Evolutionary conservation across 2,888 invertebrate species (phyloP).

Genomic region (Eupithecia pulchellata): DNA sequence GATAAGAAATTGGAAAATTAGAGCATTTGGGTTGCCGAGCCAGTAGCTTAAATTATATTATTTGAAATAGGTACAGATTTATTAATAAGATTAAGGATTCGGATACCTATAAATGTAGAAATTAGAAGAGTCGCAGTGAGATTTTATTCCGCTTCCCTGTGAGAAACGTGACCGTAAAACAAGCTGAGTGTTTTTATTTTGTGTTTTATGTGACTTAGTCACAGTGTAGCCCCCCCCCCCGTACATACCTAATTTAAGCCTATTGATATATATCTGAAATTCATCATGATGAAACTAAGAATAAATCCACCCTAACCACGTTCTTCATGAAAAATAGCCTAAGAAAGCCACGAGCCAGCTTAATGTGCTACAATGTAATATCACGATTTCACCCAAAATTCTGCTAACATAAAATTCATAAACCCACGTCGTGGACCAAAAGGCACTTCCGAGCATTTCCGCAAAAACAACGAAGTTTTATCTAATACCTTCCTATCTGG

Average conservation of each 20-base stretch:
- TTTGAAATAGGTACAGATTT: neutral
- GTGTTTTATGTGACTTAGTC: too few species aligned
- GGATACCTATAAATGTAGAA: neutral
- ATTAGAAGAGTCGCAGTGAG: neutral
- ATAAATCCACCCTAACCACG: too few species aligned
- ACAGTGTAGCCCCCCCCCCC: too few species aligned
- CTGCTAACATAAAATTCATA: neutral
- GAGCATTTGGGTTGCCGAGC: slow-evolving; percentile 12
- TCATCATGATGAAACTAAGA: too few species aligned
- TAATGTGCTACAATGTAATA: neutral
- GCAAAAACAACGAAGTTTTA: slow-evolving; percentile 17
- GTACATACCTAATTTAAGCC: too few species aligned
- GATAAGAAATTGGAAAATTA: slow-evolving; percentile 35
- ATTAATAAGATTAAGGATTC: neutral
- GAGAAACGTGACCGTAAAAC: neutral
- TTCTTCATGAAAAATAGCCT: neutral
- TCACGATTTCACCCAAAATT: neutral
- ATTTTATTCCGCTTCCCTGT: neutral
- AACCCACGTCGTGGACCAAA: neutral
- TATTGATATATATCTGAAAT: too few species aligned
- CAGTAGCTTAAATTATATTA: neutral
- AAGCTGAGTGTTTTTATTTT: too few species aligned
- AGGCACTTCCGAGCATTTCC: neutral
- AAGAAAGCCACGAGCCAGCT: neutral
- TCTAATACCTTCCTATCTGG: neutral